These are phyloP conservation scores for Plutomurus gul DNA, from an alignment of 1,140 invertebrate genomes.

Conservation along the genomic window DNA sequence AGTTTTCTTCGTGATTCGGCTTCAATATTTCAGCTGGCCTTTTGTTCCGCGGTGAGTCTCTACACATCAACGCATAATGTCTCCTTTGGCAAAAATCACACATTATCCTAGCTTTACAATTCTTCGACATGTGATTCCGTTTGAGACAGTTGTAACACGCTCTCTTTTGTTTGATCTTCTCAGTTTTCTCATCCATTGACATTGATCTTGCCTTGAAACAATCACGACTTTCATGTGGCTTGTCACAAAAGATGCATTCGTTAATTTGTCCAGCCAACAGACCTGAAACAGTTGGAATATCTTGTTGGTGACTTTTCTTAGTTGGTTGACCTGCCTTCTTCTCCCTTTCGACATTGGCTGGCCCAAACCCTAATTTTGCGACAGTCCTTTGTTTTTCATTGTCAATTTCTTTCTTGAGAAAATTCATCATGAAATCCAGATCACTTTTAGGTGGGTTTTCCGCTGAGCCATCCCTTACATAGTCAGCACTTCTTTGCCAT, in stretches of 20 bases:
- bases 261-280: background rate
- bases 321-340: background rate
- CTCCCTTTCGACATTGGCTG: background rate
- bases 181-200: background rate
- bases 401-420: conserved; percentile 54
- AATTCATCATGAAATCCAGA: conserved; percentile 47
- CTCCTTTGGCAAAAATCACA: background rate
- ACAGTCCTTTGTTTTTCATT: conserved; percentile 53
- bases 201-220: background rate
- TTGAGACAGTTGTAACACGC: background rate
- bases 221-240: background rate
- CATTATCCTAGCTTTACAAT: background rate
- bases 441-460: background rate
- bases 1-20: background rate
- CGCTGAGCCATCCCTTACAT: background rate
- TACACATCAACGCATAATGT: conserved; percentile 13
- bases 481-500: conserved; percentile 54
- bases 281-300: background rate
- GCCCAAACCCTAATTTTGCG: conserved; percentile 12
- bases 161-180: background rate
- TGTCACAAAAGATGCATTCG: background rate
- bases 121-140: background rate
- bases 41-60: background rate
- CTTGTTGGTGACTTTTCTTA: background rate
- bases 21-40: background rate